Evolutionary conservation across 2,797 vertebrate genomes (phyloP).

Genomic region (Esox lucius): DNA sequence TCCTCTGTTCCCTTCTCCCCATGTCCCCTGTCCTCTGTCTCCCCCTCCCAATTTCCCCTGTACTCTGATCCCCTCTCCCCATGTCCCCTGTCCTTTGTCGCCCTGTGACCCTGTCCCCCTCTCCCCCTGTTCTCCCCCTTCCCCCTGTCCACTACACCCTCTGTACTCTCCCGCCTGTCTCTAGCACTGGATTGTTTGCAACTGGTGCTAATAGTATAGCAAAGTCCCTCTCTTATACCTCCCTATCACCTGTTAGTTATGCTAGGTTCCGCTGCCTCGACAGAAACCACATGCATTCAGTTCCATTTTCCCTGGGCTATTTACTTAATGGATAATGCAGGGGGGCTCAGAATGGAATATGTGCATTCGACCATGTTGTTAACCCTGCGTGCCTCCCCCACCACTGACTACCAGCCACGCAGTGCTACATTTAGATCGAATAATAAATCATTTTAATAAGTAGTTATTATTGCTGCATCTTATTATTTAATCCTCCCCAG

Average conservation of each 20-base stretch:
- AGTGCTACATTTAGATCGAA: conserved; percentile 21
- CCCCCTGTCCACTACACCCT: no score
- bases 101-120: no score
- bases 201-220: conserved; percentile 45
- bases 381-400: conserved; percentile 42
- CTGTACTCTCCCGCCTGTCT: no score
- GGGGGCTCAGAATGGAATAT: conserved; percentile 64
- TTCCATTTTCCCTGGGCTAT: conserved; percentile 66
- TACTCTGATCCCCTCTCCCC: no score
- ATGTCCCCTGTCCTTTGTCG: no score
- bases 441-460: conserved; percentile 61
- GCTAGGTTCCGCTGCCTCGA: conserved; percentile 41
- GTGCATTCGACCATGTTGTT: conserved; percentile 63
- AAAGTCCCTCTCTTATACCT: conserved; percentile 16
- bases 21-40: no score
- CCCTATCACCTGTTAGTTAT: conserved; percentile 57
- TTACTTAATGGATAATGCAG: conserved; percentile 75
- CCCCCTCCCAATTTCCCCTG: no score
- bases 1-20: no score
- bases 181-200: conserved; percentile 31
- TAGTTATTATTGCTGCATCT: conserved; percentile 52
- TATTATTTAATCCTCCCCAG: conserved; percentile 61
- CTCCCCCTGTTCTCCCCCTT: no score
- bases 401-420: conserved; percentile 22
- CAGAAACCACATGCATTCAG: conserved; percentile 41